Base-by-base conservation (phyloP, 37 sponge, comb jelly and placozoan genomes). In the Sycon ciliatum region DNA sequence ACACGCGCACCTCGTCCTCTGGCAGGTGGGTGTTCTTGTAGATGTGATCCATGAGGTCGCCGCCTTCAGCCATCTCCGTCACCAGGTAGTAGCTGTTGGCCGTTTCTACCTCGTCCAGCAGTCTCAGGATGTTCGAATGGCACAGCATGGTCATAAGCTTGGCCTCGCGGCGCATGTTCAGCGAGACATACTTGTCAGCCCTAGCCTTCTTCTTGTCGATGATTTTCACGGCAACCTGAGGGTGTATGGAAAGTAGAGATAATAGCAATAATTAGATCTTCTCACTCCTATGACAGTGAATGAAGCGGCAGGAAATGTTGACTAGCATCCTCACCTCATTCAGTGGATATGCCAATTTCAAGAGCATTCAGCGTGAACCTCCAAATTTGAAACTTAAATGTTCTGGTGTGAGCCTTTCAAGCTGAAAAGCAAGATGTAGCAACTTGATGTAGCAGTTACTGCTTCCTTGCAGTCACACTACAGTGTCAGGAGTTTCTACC, bases 161-260 rank as follows among this genome's bases (percentile, higher is more conserved):
- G 1, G 55, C 83, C 34, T 82, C 83, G 0, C 83, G 35, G 13
- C 39, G 49, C 2, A 82, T 24, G 60, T 77, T 76, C 72, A 64
- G 40, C 32, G 35, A 30, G 32, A 77, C 71, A 34, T 82, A 82
- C 38, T 30, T 27, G 60, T 82, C 83, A 33, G 23, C 42, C 4
- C 68, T 26, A 22, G 73, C 54, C n/a, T 79, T 78, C 4, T 53
- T 34, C 73, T 82, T 82, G 73, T 72, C 71, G 20, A 80, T 68
- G 16, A 82, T 57, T 57, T 82, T 82, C 13, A 82, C 74, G 9
- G 83, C 83, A 72, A 82, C 83, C 83, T 82, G 64, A 22, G n/a
- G n/a, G n/a, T n/a, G n/a, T n/a, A 34, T 3, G 54, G 3, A 67
- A 31, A 42, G 55, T 1, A 72, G 32, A 62, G 18, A 42, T 38